phyloP scores from a whole-genome alignment of 2,113 vertebrate genomes.

The Colaptes auratus region DNA sequence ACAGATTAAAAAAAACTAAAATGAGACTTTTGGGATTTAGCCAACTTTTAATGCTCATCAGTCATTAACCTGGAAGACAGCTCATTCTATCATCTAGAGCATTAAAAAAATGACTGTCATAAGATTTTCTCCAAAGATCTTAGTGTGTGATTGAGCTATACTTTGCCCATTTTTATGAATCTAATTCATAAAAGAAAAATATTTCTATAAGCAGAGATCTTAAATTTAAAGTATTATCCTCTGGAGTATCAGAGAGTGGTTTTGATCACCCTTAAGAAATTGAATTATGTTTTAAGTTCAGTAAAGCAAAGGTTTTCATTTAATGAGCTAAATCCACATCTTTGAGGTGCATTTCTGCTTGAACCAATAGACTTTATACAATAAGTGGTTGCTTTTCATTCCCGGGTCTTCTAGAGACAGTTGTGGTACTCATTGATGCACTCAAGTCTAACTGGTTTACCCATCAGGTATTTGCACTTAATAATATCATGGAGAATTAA shows the following conservation, averaged over 20 bases:
- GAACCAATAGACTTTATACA: not conserved
- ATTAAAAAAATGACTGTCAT: constrained; percentile 37
- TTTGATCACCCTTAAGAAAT: not conserved
- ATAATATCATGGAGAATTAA: not conserved
- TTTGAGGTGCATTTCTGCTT: not conserved
- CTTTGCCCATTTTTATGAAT: not conserved
- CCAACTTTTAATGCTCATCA: not conserved
- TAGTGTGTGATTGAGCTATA: not conserved
- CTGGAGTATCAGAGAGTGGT: not conserved
- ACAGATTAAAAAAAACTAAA: not conserved
- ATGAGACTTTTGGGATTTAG: not conserved
- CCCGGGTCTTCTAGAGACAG: not conserved
- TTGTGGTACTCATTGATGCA: not conserved
- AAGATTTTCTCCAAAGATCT: constrained; percentile 3
- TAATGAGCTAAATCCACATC: not conserved
- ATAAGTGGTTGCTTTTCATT: not conserved
- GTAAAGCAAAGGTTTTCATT: not conserved
- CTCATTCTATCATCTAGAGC: not conserved
- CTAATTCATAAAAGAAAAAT: constrained; percentile 5
- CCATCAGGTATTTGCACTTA: not conserved
- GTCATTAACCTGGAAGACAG: not conserved
- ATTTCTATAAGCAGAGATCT: not conserved
- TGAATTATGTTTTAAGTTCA: not conserved
- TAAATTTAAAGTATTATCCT: not conserved
- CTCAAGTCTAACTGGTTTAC: not conserved